phyloP scores from a whole-genome alignment of 2,888 invertebrate genomes.

The Galeopsomyia nigrocyanea region DNA sequence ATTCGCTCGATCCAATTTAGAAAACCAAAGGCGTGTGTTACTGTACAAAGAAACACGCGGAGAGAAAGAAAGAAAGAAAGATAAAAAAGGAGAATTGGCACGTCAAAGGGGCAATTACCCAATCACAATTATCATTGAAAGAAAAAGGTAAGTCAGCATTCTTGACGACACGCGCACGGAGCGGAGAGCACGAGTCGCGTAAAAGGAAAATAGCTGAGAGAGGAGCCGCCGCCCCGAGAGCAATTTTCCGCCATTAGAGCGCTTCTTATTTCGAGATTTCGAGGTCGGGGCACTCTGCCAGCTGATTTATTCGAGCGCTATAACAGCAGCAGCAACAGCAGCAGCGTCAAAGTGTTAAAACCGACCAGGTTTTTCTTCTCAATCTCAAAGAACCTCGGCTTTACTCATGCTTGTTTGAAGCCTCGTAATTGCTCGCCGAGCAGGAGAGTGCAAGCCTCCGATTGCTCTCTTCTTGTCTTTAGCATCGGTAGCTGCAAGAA shows the following conservation, averaged over 20 bases:
- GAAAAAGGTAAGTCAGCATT: background rate
- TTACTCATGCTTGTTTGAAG: constrained; percentile 16
- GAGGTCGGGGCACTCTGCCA: background rate
- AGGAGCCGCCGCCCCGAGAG: background rate
- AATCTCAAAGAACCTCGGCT: constrained; percentile 46
- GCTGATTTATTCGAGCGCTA: constrained; percentile 13
- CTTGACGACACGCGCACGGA: background rate
- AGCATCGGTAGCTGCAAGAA: constrained; percentile 44
- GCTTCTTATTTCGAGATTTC: constrained; percentile 25
- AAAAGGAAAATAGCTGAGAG: constrained; percentile 13
- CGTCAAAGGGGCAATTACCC: background rate
- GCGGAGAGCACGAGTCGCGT: background rate
- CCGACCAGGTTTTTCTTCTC: constrained; percentile 12
- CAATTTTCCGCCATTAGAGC: constrained; percentile 7
- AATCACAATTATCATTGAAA: constrained; percentile 9
- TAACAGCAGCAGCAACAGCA: background rate
- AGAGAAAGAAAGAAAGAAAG: background rate
- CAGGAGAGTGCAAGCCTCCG: constrained; percentile 48
- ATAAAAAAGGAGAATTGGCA: background rate
- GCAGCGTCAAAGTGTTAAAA: background rate
- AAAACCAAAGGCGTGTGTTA: background rate
- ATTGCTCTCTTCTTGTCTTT: constrained; percentile 41
- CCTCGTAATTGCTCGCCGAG: constrained; percentile 45
- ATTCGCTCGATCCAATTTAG: background rate
- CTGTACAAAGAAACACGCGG: no score